Evolutionary conservation across 2,113 vertebrate species (phyloP).

Genomic region (Perca fluviatilis): DNA sequence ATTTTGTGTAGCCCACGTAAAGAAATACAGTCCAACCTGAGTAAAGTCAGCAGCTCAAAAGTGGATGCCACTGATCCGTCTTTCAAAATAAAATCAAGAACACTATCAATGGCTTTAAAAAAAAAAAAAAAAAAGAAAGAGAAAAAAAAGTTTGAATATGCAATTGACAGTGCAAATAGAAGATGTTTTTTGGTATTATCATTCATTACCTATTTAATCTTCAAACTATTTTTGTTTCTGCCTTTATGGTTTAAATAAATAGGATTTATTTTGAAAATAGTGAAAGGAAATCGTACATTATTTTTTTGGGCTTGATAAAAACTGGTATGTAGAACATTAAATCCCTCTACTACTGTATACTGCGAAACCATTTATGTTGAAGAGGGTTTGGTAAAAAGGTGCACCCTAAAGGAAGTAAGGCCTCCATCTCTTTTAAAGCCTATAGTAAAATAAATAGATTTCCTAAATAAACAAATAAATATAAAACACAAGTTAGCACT

Average conservation of each 20-base stretch:
- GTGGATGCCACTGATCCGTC: not conserved
- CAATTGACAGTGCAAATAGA: not conserved
- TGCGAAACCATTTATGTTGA: not conserved
- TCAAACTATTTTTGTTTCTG: not conserved
- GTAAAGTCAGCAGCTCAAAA: not conserved
- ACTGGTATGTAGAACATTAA: not conserved
- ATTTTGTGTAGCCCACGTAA: not conserved
- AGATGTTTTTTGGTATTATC: not conserved
- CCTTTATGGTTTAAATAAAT: too few relatives aligned
- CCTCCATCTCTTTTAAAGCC: not conserved
- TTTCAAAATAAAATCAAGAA: slow-evolving; percentile 10
- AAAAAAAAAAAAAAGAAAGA: accelerated
- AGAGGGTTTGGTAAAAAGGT: not conserved
- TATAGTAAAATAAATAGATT: not conserved
- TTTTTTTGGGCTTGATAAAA: not conserved
- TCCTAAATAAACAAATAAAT: not conserved
- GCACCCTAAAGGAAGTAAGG: not conserved
- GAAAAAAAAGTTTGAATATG: not conserved
- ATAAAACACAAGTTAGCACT: slow-evolving; percentile 33
- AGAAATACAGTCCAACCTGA: not conserved
- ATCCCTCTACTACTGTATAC: not conserved
- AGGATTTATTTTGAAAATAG: slow-evolving; percentile 30
- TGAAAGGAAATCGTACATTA: not conserved
- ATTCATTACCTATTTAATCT: accelerated
- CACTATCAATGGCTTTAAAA: accelerated